These are phyloP conservation scores for Drosophila aff. DNA, from an alignment of 1,140 invertebrate genomes.

Conservation along the genomic window DNA sequence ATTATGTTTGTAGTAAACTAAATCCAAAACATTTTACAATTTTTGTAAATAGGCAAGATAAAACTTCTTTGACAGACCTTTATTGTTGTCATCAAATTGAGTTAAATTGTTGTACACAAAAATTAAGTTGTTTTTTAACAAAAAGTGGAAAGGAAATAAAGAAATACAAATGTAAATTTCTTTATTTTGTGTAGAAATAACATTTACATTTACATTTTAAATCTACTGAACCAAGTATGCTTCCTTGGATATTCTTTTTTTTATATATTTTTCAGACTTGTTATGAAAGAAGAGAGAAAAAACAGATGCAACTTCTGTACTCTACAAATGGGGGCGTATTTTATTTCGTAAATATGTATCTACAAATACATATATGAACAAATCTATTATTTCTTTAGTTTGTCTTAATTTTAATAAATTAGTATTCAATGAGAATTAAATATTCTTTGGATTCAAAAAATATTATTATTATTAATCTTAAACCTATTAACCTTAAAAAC, in stretches of 20 bases:
- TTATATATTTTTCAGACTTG: neutral
- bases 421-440: neutral
- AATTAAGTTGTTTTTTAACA: no score
- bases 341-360: neutral
- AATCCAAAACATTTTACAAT: no score
- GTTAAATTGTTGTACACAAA: no score
- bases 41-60: no score
- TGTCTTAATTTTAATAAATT: neutral
- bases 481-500: neutral
- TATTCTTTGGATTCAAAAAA: neutral
- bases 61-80: no score
- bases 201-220: neutral
- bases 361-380: neutral
- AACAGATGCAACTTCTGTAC: neutral
- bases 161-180: no score
- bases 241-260: neutral
- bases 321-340: slow-evolving; percentile 8
- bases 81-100: no score
- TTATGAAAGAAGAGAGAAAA: neutral
- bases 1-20: no score
- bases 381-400: neutral
- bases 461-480: no score
- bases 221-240: neutral
- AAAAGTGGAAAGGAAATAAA: neutral
- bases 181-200: neutral